Evolutionary conservation across 2,888 invertebrate genomes (phyloP).

Genomic region (Andrena dorsata): DNA sequence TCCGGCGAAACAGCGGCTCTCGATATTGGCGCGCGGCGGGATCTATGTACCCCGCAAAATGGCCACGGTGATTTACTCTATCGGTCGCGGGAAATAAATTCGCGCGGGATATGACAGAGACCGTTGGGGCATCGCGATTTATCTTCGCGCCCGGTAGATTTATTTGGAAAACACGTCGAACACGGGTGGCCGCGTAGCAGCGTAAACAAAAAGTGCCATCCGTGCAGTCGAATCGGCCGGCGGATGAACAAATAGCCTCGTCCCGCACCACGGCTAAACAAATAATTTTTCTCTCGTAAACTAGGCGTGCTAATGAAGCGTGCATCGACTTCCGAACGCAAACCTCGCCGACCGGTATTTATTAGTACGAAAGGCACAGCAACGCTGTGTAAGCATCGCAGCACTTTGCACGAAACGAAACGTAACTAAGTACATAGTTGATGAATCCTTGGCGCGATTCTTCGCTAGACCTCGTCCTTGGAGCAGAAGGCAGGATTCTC

Average conservation of each 20-base stretch:
- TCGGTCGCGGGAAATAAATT: slow-evolving; percentile 7
- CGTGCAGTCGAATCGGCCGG: slow-evolving; percentile 17
- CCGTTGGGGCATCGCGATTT: slow-evolving; percentile 20
- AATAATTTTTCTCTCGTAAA: slow-evolving; percentile 36
- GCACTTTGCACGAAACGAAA: not conserved
- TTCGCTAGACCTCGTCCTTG: slow-evolving; percentile 59
- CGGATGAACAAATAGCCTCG: slow-evolving; percentile 27
- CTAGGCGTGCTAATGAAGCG: not conserved
- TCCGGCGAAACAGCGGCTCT: not conserved
- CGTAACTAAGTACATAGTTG: not conserved
- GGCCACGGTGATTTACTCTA: slow-evolving; percentile 14
- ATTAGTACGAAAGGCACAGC: slow-evolving; percentile 3
- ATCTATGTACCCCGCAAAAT: not conserved
- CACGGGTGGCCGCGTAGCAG: not conserved
- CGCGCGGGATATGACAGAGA: not conserved
- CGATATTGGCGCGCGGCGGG: slow-evolving; percentile 3
- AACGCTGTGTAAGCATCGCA: not conserved
- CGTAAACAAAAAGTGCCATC: not conserved
- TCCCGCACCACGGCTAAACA: slow-evolving; percentile 5
- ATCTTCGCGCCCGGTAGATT: slow-evolving; percentile 27
- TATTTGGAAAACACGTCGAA: slow-evolving; percentile 15
- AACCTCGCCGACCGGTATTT: not conserved
- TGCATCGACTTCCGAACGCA: not conserved
- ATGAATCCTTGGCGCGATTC: not conserved
- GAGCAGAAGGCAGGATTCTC: slow-evolving; percentile 60